These are phyloP conservation scores for Drosophila suzukii DNA, from an alignment of 1,140 invertebrate genomes.

Conservation along the genomic window DNA sequence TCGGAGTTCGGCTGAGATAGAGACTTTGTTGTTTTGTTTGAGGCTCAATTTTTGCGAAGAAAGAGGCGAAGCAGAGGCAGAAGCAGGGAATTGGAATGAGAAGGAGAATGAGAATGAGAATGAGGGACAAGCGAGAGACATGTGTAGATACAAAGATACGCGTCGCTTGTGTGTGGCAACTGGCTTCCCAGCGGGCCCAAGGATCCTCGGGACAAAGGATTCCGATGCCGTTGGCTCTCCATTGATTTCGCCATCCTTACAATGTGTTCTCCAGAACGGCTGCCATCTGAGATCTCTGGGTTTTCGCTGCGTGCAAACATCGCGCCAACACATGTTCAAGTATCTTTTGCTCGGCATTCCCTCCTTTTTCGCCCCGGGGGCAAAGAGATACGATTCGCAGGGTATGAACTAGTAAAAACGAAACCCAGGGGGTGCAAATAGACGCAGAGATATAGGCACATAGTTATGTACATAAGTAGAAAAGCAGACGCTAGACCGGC, in stretches of 20 bases:
- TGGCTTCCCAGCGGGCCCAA: neutral
- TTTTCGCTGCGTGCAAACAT: conserved; percentile 16
- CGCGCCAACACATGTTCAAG: conserved; percentile 63
- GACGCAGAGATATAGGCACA: neutral
- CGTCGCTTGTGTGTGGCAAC: conserved; percentile 6
- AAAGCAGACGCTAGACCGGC: no score
- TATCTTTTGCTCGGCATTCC: conserved; percentile 12
- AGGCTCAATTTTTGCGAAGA: conserved; percentile 32
- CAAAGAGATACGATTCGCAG: neutral
- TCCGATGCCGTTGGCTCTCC: neutral
- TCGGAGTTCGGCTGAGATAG: conserved; percentile 20
- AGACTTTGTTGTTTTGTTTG: conserved; percentile 24
- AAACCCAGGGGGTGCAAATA: neutral
- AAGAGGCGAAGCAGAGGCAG: conserved; percentile 24
- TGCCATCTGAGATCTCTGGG: neutral
- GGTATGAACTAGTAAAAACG: neutral
- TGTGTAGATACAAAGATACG: conserved; percentile 43
- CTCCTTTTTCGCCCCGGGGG: conserved; percentile 6
- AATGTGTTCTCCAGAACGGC: no score
- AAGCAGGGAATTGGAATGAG: neutral
- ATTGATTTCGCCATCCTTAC: neutral
- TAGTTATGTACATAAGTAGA: neutral
- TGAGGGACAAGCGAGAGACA: conserved; percentile 24
- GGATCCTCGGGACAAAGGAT: conserved; percentile 6
- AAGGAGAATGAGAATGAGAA: conserved; percentile 7